phyloP scores from a whole-genome alignment of 2,797 vertebrate genomes.

The Chelmon rostratus region DNA sequence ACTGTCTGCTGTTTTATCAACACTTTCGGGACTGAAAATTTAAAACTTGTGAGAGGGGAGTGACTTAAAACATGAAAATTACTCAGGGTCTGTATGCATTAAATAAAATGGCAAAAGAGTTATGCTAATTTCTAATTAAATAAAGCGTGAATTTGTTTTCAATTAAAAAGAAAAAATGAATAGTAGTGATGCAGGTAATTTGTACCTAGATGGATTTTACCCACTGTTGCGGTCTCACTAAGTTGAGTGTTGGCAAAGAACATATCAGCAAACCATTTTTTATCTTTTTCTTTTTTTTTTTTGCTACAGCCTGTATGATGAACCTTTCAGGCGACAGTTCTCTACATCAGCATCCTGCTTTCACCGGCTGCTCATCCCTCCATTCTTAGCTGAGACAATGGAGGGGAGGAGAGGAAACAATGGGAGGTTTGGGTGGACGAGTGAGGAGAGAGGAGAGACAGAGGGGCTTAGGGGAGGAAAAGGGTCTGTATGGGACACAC shows the following conservation, averaged over 20 bases:
- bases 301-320: conserved; percentile 30
- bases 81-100: conserved; percentile 55
- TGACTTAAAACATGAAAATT: conserved; percentile 54
- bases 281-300: neutral
- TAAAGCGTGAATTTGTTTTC: conserved; percentile 69
- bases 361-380: conserved; percentile 68
- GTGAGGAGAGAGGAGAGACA: conserved; percentile 59
- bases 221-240: conserved; percentile 48
- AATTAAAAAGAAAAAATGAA: conserved; percentile 59
- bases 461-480: conserved; percentile 45
- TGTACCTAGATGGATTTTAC: conserved; percentile 58
- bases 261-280: conserved; percentile 48
- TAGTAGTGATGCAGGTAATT: conserved; percentile 49
- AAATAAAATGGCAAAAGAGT: conserved; percentile 60
- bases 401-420: conserved; percentile 74
- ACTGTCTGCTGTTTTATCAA: conserved; percentile 57
- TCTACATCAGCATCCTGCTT: conserved; percentile 69
- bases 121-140: conserved; percentile 69
- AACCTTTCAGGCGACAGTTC: conserved; percentile 56
- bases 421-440: conserved; percentile 71
- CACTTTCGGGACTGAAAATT: conserved; percentile 49
- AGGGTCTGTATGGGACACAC: conserved; percentile 40
- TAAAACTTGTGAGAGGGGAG: conserved; percentile 52
- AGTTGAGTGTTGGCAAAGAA: conserved; percentile 56
- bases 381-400: conserved; percentile 80